A percentile compares a stretch with the other conserved stretches of the same genome.
phyloP scores from a whole-genome alignment of 2,113 vertebrate species.

The Columbina picui region DNA sequence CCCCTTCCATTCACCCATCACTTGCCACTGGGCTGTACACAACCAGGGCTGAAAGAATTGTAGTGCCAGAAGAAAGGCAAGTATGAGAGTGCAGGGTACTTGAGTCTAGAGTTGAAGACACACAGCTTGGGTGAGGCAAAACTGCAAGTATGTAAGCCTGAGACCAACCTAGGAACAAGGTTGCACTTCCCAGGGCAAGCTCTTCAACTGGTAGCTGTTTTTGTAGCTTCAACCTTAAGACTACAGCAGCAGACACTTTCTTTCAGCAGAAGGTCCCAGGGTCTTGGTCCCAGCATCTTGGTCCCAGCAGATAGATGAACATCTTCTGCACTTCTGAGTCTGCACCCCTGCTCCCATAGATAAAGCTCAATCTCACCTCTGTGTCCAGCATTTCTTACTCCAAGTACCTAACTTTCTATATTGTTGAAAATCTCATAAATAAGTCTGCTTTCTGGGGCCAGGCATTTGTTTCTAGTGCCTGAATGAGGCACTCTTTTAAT shows the following conservation, averaged over 20 bases:
- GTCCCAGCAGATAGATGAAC: background rate
- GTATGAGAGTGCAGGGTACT: fast-evolving
- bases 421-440: background rate
- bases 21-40: background rate
- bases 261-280: background rate
- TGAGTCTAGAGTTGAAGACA: background rate
- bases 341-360: background rate
- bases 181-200: background rate
- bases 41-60: background rate
- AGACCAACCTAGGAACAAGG: background rate
- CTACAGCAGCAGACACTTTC: background rate
- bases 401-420: background rate
- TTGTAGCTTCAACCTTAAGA: background rate
- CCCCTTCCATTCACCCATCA: background rate
- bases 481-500: background rate
- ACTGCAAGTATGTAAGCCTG: background rate
- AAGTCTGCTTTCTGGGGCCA: background rate
- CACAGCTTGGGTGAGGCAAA: background rate
- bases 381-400: background rate
- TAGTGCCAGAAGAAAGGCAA: background rate
- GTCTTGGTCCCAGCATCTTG: background rate
- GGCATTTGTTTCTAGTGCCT: background rate
- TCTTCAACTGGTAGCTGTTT: background rate
- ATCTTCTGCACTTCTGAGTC: background rate
- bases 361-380: background rate